Evolutionary conservation across 2,113 vertebrate species (phyloP), one percentile per base, ranked within the genome.

Genomic region (Gallinago jamesoni): DNA sequence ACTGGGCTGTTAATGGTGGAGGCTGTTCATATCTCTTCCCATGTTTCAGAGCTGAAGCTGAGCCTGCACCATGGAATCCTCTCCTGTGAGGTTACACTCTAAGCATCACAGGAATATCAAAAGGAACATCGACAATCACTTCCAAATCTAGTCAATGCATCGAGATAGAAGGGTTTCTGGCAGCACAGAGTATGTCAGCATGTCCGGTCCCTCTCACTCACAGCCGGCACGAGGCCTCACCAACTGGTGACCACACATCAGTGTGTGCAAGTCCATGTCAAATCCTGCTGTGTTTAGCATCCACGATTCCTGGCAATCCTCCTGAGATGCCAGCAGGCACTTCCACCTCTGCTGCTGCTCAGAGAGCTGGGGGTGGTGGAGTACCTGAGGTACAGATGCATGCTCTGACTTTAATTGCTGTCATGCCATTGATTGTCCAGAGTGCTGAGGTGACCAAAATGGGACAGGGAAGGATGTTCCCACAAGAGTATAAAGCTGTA

Each of bases 241-340:
- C 66, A 14, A 18, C 53, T 15, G 56, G 47, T 31, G 41, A 84
- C 43, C 27, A 31, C 63, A 14, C 35, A 53, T 31, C 66, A 39
- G 21, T 3, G 25, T 0, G 1, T 30, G 21, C 16, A 19, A 64
- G 39, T 35, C 84, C 0, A 0, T 17, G 4, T 31, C 84, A 80
- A n/a, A 53, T 9, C 77, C 85, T 13, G 13, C 75, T 50, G 47
- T 12, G 47, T 27, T 63, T 11, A 53, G 13, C 37, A 57, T 16
- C 59, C 86, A 43, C 0, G 0, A 6, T 14, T 66, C 59, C 88
- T 39, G 28, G 35, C 69, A 64, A 15, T 23, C 47, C 69, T 82
- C 41, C 88, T 14, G 21, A 57, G 76, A 63, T 1, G 17, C 48
- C 81, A 87, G 50, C 33, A 60, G 60, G 27, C 50, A 13, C 10